Evolutionary conservation across 2,113 vertebrate species (phyloP).

Genomic region (Nothobranchius furzeri): DNA sequence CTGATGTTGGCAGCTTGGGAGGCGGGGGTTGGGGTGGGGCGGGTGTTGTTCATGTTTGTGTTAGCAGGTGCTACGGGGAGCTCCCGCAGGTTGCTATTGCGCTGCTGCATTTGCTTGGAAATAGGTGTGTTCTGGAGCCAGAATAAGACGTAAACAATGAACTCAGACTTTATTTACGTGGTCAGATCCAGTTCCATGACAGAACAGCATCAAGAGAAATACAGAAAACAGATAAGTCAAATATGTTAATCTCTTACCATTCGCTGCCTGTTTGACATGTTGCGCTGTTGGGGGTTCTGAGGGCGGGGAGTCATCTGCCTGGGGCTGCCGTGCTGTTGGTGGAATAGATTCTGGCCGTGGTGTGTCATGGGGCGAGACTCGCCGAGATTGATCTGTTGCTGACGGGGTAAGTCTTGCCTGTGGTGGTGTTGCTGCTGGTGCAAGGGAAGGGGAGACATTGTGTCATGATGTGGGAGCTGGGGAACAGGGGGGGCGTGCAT

Average conservation of each 20-base stretch:
- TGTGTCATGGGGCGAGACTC: constrained; percentile 83
- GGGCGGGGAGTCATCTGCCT: constrained; percentile 86
- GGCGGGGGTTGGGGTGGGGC: constrained; percentile 54
- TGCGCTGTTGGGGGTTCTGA: constrained; percentile 79
- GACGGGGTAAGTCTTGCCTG: constrained; percentile 80
- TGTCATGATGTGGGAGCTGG: constrained; percentile 80
- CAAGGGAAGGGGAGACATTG: constrained; percentile 71
- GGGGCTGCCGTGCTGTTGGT: constrained; percentile 82
- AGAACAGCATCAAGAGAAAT: background rate
- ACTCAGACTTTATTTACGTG: background rate
- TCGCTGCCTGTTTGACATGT: constrained; percentile 81
- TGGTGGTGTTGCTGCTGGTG: constrained; percentile 81
- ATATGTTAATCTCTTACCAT: constrained; percentile 82
- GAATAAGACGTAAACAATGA: background rate
- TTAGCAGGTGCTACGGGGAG: constrained; percentile 89
- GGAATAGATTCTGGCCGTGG: constrained; percentile 86
- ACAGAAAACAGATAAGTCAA: constrained; percentile 3
- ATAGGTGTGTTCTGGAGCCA: constrained; percentile 79
- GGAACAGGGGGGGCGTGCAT: constrained; percentile 85
- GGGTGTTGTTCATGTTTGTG: constrained; percentile 67
- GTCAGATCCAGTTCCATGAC: background rate
- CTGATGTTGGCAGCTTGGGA: constrained; percentile 82
- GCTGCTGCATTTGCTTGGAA: constrained; percentile 85
- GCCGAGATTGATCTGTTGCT: constrained; percentile 65
- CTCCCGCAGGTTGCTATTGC: constrained; percentile 94